phyloP scores from a whole-genome alignment of 2,888 invertebrate genomes.

The Alviniconcha strummeri region DNA sequence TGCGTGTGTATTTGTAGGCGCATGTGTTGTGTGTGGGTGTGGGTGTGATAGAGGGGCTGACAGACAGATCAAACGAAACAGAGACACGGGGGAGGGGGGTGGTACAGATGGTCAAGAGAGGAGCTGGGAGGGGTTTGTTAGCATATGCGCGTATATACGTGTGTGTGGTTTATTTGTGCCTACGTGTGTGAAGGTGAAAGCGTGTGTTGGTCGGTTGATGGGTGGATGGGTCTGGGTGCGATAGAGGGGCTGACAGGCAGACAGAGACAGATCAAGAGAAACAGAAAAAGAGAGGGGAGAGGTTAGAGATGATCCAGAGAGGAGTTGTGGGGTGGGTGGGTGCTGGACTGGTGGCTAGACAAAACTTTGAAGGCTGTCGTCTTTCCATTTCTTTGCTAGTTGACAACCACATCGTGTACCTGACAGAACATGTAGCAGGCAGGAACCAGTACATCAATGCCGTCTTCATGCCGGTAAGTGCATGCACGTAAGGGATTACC shows the following conservation, averaged over 20 bases:
- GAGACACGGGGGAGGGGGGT: neutral
- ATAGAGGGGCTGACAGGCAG: neutral
- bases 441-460: constrained; percentile 28
- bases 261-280: neutral
- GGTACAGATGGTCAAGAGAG: neutral
- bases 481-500: no score
- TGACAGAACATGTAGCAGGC: constrained; percentile 2
- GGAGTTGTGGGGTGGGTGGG: no score
- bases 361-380: neutral
- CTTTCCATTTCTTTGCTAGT: neutral
- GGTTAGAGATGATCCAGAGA: neutral
- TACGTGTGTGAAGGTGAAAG: neutral
- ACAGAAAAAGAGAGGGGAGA: neutral
- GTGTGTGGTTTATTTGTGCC: neutral
- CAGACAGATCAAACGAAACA: no score
- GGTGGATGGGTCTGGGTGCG: neutral
- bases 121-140: neutral
- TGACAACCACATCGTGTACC: constrained; percentile 7
- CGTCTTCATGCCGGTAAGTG: constrained; percentile 17
- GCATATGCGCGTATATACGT: neutral
- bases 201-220: neutral
- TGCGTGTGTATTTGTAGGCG: neutral
- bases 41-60: neutral
- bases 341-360: neutral
- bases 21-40: neutral